Base-by-base conservation (phyloP, 2,888 invertebrate species). In the Acrobasis consociella region DNA sequence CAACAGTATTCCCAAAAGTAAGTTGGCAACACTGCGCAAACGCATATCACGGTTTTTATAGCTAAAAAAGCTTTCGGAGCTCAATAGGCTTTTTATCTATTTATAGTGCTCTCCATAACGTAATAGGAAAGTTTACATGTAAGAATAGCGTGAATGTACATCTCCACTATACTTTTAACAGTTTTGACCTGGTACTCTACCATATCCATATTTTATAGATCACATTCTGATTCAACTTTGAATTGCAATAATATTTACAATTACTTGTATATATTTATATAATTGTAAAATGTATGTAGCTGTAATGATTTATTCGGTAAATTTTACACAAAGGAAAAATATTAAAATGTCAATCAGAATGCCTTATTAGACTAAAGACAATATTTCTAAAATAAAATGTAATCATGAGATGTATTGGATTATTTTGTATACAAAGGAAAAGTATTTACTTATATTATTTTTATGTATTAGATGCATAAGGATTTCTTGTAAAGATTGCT, bases 291-390 rank as follows among this genome's bases (percentile, higher is more conserved):
- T 11, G 42, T 46, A 46, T 51, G 17, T 60, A 51, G 16, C 39
- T 38, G 17, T 50, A 39, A 22, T 59, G 15, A 49, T 38, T 50
- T 50, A 46, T 50, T 50, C 49, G 16, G 38, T 52, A 60, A 52
- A 42, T 1, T 49, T 16, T 31, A 60, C 17, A 60, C 38, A 60
- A 60, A 17, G 17, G 22, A 31, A 37, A 13, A 46, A 13, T 10
- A 31, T 17, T 10, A 31, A 39, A 51, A 42, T 74, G 69, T 76
- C 76, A 80, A 78, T 77, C 70, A 71, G 64, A 75, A 76, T 81
- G 87, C 85, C 86, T 87, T 87, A 83, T 72, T 76, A 79, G 68
- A 68, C 70, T 62, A 71, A 74, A 70, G 78, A 82, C 78, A 81
- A 80, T 80, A 76, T 72, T 60, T 62, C 62, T 60, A 64, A 62